Conservation (phyloP, 1,140 invertebrate genomes). For the Drosophila orosa region DNA sequence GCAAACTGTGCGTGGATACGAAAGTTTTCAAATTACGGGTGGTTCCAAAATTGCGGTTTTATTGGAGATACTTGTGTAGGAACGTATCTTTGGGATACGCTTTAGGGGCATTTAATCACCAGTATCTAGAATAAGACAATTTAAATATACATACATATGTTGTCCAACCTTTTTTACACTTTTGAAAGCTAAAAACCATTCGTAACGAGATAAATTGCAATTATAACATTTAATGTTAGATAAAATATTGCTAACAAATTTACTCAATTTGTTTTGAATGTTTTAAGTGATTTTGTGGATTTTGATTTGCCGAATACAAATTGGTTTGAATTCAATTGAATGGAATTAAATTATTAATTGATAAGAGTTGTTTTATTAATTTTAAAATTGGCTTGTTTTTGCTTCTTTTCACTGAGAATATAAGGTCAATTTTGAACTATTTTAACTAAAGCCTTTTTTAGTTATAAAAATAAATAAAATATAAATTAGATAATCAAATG, state of each 20-base stretch:
- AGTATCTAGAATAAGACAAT: too few relatives aligned
- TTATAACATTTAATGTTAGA: background rate
- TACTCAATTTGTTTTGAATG: background rate
- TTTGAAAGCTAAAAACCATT: too few relatives aligned
- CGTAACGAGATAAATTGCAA: background rate
- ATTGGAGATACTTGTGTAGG: background rate
- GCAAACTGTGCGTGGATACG: conserved; percentile 25
- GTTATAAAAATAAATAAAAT: too few relatives aligned
- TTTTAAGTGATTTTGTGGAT: background rate
- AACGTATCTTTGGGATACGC: conserved; percentile 4
- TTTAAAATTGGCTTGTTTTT: background rate
- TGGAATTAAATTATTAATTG: background rate
- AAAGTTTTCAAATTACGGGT: conserved; percentile 22
- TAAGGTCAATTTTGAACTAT: background rate
- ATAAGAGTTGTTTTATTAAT: background rate
- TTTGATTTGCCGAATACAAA: background rate
- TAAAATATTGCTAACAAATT: too few relatives aligned
- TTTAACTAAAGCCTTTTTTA: background rate
- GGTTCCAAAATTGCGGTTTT: conserved; percentile 22
- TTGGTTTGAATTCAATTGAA: conserved; percentile 1
- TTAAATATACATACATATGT: too few relatives aligned
- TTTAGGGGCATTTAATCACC: too few relatives aligned
- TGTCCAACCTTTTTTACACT: too few relatives aligned
- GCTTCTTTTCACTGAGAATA: background rate
- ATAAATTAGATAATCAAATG: too few relatives aligned